Evolutionary conservation across 92 coral and sea anemone species (phyloP).

Genomic region (Blastomussa wellsi): DNA sequence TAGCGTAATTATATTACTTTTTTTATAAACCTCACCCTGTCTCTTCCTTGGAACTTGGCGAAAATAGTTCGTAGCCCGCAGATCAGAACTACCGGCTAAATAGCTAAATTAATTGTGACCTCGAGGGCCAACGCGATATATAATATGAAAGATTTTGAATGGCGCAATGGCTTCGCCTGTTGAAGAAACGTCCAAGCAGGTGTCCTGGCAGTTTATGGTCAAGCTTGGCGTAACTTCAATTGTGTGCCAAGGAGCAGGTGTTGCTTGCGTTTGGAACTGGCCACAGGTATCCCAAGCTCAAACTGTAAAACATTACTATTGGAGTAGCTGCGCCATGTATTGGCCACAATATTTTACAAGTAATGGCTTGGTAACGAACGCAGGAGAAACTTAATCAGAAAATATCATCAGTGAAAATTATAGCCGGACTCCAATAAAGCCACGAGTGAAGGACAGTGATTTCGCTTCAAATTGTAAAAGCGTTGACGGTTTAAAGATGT

Average conservation of each 20-base stretch:
- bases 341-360: neutral
- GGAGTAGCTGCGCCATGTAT: neutral
- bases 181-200: neutral
- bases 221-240: neutral
- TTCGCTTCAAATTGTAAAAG: too few relatives aligned
- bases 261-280: neutral
- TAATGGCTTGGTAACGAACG: neutral
- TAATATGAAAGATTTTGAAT: neutral
- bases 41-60: neutral
- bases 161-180: neutral
- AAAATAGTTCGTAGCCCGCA: neutral
- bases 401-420: neutral
- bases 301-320: neutral
- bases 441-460: too few relatives aligned
- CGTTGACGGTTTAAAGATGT: too few relatives aligned
- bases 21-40: neutral
- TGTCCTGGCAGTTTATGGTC: neutral
- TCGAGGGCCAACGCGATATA: neutral
- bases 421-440: too few relatives aligned
- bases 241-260: neutral
- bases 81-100: neutral
- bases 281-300: neutral
- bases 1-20: too few relatives aligned
- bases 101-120: neutral
- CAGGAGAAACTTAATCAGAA: too few relatives aligned